Percentiles rank a stretch among this genome's conserved stretches.
phyloP scores from a whole-genome alignment of 2,888 invertebrate genomes.

The Drosophila siamana region DNA sequence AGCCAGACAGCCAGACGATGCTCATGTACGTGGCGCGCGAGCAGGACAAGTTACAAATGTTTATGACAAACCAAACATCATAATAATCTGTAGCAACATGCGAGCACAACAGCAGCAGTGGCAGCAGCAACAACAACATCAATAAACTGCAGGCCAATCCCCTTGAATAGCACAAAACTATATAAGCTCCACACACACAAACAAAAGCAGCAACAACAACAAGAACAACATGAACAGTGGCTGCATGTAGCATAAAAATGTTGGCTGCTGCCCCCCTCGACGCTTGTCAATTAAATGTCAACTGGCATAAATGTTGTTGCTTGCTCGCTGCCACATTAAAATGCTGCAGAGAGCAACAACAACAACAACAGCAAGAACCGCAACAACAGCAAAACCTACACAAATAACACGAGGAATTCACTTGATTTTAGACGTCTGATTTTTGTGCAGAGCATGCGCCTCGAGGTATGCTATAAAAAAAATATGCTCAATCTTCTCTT shows the following conservation, averaged over 20 bases:
- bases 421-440: conserved; percentile 6
- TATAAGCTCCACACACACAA: conserved; percentile 3
- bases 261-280: conserved; percentile 32
- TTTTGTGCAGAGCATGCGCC: conserved; percentile 53
- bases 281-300: conserved; percentile 79
- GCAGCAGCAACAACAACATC: conserved; percentile 49
- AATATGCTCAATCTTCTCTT: background rate
- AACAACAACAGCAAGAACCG: conserved; percentile 9
- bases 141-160: conserved; percentile 45
- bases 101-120: conserved; percentile 4
- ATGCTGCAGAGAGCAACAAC: conserved; percentile 45
- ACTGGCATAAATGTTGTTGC: conserved; percentile 68
- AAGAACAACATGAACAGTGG: conserved; percentile 8
- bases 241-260: conserved; percentile 34
- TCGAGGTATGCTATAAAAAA: conserved; percentile 21
- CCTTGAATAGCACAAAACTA: conserved; percentile 4
- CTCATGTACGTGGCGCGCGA: conserved; percentile 19
- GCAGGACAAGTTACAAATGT: conserved; percentile 75
- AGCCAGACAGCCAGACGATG: conserved; percentile 7
- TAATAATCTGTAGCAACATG: conserved; percentile 66
- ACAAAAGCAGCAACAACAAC: no score
- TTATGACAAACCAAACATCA: conserved; percentile 79
- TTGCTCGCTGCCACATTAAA: conserved; percentile 65
- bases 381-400: background rate
- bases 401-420: conserved; percentile 10